Evolutionary conservation across 2,888 invertebrate genomes (phyloP), one percentile per base, ranked within the genome.

Genomic region (Hipparchia semele): DNA sequence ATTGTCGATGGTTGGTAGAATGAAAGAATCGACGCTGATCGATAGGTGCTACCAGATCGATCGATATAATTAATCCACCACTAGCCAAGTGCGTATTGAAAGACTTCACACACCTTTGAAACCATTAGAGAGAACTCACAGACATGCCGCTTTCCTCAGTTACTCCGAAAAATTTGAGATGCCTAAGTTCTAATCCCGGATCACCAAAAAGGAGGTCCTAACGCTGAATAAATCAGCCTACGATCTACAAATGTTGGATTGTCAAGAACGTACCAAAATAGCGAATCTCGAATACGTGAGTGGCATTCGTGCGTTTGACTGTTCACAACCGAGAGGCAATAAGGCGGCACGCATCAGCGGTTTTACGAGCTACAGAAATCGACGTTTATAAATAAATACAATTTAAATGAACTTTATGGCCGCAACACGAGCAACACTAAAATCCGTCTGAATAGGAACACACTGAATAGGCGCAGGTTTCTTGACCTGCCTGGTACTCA

Each of bases 351-450:
- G 53, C 69, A 84, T 81, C 80, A 80, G 73, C 70, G 81, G 78
- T 84, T 91, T 91, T 89, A 91, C 87, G 91, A 90, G 73, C 82
- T 82, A 81, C 84, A 80, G 83, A 86, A 90, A 89, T 89, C 83
- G 82, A 82, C 76, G 85, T 84, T 84, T 88, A 89, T 89, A 91
- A 90, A 91, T 92, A 92, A 90, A 90, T 87, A 87, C 89, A 80
- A 83, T 87, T 87, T 85, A 83, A 83, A 82, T 80, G 83, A 82
- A 86, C 84, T 90, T 90, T 88, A 89, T 87, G 78, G 83, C 83
- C 78, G 82, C 83, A 81, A 78, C 78, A 77, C 80, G 81, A 80
- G 80, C 59, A 79, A 81, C 68, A 67, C 73, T 67, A 56, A 70
- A 72, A 71, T 69, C 23, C 23, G 23, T 53, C 33, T 51, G 51